Evolutionary conservation across 2,888 invertebrate genomes (phyloP).

Genomic region (Hirtodrosophila duncani): DNA sequence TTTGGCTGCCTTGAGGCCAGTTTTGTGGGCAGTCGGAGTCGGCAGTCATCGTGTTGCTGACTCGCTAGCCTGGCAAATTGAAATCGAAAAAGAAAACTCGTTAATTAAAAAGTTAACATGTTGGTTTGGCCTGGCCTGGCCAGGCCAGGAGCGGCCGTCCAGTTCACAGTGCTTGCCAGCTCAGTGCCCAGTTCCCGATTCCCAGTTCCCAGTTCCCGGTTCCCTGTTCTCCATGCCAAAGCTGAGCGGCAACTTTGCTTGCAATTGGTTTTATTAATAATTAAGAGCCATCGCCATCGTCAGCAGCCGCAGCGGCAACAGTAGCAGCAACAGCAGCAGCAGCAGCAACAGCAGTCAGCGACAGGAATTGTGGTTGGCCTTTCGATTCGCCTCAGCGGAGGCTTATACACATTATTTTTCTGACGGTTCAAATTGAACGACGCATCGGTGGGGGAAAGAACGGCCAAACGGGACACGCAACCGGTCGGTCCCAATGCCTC

Average conservation of each 20-base stretch:
- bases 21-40: constrained; percentile 53
- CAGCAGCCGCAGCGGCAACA: constrained; percentile 16
- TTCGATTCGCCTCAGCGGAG: constrained; percentile 5
- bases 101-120: constrained; percentile 76
- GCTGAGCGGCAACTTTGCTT: constrained; percentile 31
- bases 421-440: constrained; percentile 15
- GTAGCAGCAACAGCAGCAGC: neutral
- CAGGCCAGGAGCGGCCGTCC: too few species aligned
- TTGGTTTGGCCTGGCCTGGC: too few species aligned
- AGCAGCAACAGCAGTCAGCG: constrained; percentile 8
- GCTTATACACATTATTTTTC: constrained; percentile 23
- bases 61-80: constrained; percentile 66
- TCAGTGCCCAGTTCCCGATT: constrained; percentile 11
- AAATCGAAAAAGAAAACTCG: constrained; percentile 76
- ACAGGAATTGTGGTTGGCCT: constrained; percentile 12
- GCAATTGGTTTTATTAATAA: constrained; percentile 71
- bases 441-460: neutral
- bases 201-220: constrained; percentile 3
- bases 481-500: constrained; percentile 18
- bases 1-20: constrained; percentile 37
- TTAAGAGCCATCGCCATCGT: constrained; percentile 56
- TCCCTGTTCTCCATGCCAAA: too few species aligned
- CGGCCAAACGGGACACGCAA: constrained; percentile 23
- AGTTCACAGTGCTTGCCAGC: too few species aligned
- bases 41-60: constrained; percentile 21